Evolutionary conservation across 2,888 invertebrate species (phyloP).

Genomic region (Pterostichus madidus): DNA sequence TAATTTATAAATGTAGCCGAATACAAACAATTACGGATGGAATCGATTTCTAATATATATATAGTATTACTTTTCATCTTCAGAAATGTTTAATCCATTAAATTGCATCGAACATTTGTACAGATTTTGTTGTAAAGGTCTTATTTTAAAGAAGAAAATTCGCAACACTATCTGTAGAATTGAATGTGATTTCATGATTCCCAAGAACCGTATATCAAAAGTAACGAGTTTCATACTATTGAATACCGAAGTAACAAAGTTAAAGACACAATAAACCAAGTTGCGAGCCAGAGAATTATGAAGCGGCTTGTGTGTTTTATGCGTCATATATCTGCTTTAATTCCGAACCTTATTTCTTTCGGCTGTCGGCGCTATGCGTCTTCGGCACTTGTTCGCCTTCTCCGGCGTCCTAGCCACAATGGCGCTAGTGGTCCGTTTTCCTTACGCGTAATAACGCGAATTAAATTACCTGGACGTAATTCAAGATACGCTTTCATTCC

Average conservation of each 20-base stretch:
- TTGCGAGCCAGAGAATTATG: constrained; percentile 48
- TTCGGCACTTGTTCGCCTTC: constrained; percentile 7
- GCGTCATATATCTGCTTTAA: constrained; percentile 62
- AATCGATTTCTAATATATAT: too few species aligned
- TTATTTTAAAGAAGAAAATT: too few species aligned
- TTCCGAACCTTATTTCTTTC: constrained; percentile 55
- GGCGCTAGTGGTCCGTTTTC: constrained; percentile 25
- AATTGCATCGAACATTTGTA: too few species aligned
- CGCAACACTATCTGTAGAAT: background rate
- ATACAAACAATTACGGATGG: too few species aligned
- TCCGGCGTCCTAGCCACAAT: constrained; percentile 12
- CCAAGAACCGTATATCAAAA: background rate
- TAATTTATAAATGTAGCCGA: too few species aligned
- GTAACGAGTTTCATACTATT: constrained; percentile 46
- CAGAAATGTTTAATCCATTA: too few species aligned
- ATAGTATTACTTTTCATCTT: too few species aligned
- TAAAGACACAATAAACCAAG: constrained; percentile 37
- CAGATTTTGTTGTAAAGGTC: background rate
- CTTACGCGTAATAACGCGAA: constrained; percentile 47
- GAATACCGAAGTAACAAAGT: constrained; percentile 44
- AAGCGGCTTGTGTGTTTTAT: constrained; percentile 58
- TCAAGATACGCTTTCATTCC: constrained; percentile 40
- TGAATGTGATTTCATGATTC: constrained; percentile 4
- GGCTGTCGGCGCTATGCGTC: constrained; percentile 49
- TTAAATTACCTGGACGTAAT: constrained; percentile 45